Base-by-base conservation (phyloP, 2,888 invertebrate genomes). In the Prionchulus punctatus region DNA sequence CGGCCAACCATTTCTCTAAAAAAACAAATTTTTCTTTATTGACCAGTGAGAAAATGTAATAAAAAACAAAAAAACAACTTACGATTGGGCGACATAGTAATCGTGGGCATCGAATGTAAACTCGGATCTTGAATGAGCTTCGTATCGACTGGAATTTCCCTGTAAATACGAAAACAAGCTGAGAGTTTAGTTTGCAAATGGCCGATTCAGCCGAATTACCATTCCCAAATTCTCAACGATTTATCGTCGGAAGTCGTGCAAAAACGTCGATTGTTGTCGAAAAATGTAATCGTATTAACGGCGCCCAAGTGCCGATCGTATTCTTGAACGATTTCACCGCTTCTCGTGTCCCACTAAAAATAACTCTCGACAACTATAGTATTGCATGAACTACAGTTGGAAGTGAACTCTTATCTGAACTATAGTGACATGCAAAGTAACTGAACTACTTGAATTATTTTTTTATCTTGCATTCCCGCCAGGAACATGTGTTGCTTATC, bases 221-320 rank as follows among this genome's bases (percentile, higher is more conserved):
- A 98, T 78, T 99, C 98, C 98, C 98, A 99, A 51, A 99, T 92
- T 54, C 98, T 78, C 63, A 99, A 78, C 70, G 91, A 92, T 76
- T 99, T 99, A 73, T 99, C 98, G 71, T 99, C 98, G 0, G 96
- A 96, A 0, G 98, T 96, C 21, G 96, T 91, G 2, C 96, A 94
- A 75, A 99, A 98, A 64, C 98, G 76, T 28, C 96, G 77, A 76
- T 96, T 96, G 68, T 94, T 91, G 72, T 99, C 98, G 1, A 99
- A 94, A 75, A 99, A 99, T 0, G 98, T 98, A 66, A 99, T 94
- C 0, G 91, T 85, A 73, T 99, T 99, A 1, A 99, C 96, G 1
- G 98, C 92, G 4, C 96, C 98, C 61, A 99, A 79, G 78, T 99
- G 98, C 1, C 98, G 79, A 77, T 98, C 98, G 73, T 98, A 98